Base-by-base conservation (phyloP, 2,888 invertebrate genomes). In the Drosophila atroscutellata region DNA sequence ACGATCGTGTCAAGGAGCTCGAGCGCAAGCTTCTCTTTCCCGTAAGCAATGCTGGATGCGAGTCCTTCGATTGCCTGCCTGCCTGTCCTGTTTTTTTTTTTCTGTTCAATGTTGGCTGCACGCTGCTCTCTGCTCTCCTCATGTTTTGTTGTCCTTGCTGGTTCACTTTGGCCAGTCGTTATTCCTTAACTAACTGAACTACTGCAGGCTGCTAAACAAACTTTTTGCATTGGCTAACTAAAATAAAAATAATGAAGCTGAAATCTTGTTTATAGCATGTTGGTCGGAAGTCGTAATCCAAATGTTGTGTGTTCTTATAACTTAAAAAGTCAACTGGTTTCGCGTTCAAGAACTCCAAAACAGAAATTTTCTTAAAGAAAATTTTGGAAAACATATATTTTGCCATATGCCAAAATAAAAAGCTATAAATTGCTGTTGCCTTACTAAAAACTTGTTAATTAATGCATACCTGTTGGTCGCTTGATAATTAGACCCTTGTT, bases 1-100 rank as follows among this genome's bases (percentile, higher is more conserved):
- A 95, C 93, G 97, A 97, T 92, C 95, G 97, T 73, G 97, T 97
- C 73, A 96, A 96, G 95, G 95, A 96, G 86, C 94, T 97, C 91
- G 97, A 96, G 92, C 94, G 95, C 93, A 96, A 96, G 93, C 94
- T 96, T 84, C 94, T 95, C 81, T 95, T 95, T 92, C 95, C 96
- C 91, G 96, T 96, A 96, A 96, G 96, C 91, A 78, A 70, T 63
- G 56, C 37, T 57, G 76, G 79, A 79, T 63, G 28, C 39, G 34
- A 55, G 57, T 67, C 50, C 62, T 45, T 71, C 75, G 71, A 83
- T 76, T 75, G 77, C 63, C 54, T 65, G 67, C 54, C 59, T 32
- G 60, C 66, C 65, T 77, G 55, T 18, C 15, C 9, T n/a, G 54
- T 54, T 37, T 30, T 42, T 55, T 45, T 45, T 37, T 62, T 62